These are phyloP conservation scores for Trogon melanurus DNA, from an alignment of 2,113 vertebrate species.

Conservation along the genomic window DNA sequence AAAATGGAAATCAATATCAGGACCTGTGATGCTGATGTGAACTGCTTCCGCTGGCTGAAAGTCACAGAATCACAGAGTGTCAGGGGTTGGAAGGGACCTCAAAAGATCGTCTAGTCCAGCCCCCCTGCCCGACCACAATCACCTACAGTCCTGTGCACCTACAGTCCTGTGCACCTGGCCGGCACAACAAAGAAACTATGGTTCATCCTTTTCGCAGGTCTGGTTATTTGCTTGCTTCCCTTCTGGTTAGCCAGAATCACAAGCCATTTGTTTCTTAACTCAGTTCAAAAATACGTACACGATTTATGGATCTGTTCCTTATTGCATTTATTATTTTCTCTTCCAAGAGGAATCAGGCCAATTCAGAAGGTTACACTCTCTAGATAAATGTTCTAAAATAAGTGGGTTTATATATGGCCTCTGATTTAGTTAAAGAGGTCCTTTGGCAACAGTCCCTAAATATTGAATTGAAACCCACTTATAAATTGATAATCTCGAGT, in stretches of 20 bases:
- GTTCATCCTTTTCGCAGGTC: background rate
- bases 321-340: background rate
- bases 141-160: no score
- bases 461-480: background rate
- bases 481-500: slow-evolving; percentile 6
- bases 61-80: background rate
- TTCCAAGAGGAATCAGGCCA: background rate
- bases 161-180: background rate
- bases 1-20: background rate
- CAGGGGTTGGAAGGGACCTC: no score
- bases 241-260: background rate
- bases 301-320: background rate
- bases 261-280: background rate
- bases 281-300: background rate
- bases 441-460: background rate
- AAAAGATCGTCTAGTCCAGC: no score
- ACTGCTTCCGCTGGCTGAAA: background rate
- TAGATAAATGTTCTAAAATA: slow-evolving; percentile 1
- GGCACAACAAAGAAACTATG: background rate
- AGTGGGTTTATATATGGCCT: background rate
- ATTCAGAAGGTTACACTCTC: background rate
- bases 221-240: background rate
- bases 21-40: background rate
- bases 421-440: background rate
- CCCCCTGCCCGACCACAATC: no score